Base-by-base conservation (phyloP, 92 coral and sea anemone genomes). In the Pocillopora meandrina region DNA sequence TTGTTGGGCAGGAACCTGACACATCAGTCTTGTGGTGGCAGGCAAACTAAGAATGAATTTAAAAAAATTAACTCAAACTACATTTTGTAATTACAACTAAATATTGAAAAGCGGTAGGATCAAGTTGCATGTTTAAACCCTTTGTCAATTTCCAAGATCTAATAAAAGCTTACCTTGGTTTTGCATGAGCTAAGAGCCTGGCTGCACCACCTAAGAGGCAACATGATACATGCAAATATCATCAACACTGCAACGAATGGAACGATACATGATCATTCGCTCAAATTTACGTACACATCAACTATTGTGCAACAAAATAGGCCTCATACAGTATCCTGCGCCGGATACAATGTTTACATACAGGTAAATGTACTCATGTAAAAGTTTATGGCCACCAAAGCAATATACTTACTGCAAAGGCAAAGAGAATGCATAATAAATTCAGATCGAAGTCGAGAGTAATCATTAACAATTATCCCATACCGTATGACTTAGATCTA, bases 1-100 rank as follows among this genome's bases (percentile, higher is more conserved):
- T 65, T 67, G 83, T 65, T 42, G 52, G 52, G 52, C 52, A 42
- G 88, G 82, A 36, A 77, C 82, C 81, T 84, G 88, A 69, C 88
- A 84, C 88, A 84, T 76, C 9, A 84, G 70, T 65, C 88, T 84
- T 76, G 88, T 76, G 55, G 88, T 76, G 12, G 83, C 88, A 76
- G 88, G 88, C 66, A 77, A 36, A 59, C 88, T 84, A 34, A 18
- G 55, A 65, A 16, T 1, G 18, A 35, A 42, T 74, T 8, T 0
- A 61, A 36, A 61, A 61, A 75, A 31, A 20, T 20, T 75, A 56
- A 57, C 10, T 59, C 14, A 59, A 59, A 59, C 62, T 6, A 12
- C 18, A 59, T 59, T 59, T 7, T 0, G 62, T 42, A 42, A 3
- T 42, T 2, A 59, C 62, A 59, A 12, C 62, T 59, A 19, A 59